These are phyloP conservation scores for Chelonia mydas DNA, from an alignment of 2,797 vertebrate genomes.

Conservation along the genomic window DNA sequence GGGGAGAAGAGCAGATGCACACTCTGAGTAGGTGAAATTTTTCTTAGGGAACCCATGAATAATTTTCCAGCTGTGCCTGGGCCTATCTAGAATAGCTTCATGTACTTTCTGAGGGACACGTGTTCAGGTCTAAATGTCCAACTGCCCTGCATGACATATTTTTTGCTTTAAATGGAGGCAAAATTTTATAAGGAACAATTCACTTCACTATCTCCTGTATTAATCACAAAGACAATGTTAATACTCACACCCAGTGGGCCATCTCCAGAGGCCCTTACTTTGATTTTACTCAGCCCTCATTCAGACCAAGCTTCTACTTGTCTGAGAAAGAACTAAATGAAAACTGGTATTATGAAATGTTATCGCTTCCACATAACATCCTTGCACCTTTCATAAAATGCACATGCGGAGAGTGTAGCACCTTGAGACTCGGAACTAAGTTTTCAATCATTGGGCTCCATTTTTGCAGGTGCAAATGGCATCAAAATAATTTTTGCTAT, in stretches of 20 bases:
- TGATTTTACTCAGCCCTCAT: conserved; percentile 20
- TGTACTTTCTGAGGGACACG: conserved; percentile 49
- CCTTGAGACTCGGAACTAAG: background rate
- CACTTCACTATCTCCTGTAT: background rate
- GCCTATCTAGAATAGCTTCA: conserved; percentile 56
- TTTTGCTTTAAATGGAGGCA: conserved; percentile 54
- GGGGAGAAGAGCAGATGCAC: conserved; percentile 54
- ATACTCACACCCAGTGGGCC: background rate
- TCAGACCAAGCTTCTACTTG: background rate
- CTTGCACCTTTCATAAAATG: background rate
- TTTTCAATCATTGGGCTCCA: background rate
- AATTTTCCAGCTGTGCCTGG: conserved; percentile 58
- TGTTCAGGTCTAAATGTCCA: conserved; percentile 50
- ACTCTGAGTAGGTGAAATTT: conserved; percentile 59
- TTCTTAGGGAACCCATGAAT: conserved; percentile 36
- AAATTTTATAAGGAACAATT: conserved; percentile 39
- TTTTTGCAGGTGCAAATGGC: background rate
- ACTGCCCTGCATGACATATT: conserved; percentile 41
- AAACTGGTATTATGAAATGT: background rate
- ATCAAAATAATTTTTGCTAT: background rate
- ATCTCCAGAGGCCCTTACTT: background rate
- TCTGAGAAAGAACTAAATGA: conserved; percentile 20
- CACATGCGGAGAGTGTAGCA: background rate
- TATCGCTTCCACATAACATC: background rate
- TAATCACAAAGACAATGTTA: background rate